These are phyloP conservation scores for Tinea pellionella DNA, from an alignment of 2,888 invertebrate species.

Conservation along the genomic window DNA sequence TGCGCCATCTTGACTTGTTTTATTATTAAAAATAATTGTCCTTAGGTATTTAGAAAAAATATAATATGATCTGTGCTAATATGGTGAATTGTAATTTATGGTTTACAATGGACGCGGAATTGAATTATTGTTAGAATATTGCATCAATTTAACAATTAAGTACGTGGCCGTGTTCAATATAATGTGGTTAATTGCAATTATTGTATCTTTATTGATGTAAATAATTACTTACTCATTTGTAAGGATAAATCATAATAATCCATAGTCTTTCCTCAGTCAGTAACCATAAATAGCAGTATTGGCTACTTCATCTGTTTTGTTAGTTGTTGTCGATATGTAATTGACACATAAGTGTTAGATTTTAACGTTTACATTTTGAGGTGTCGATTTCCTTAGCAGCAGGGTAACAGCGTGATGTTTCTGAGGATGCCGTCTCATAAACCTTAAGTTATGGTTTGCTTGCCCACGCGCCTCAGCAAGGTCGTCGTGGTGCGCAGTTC, in stretches of 20 bases:
- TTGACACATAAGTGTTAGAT: constrained; percentile 7
- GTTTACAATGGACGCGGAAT: constrained; percentile 1
- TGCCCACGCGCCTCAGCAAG: constrained; percentile 51
- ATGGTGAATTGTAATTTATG: neutral
- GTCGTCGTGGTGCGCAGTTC: constrained; percentile 64
- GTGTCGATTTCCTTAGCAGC: constrained; percentile 10
- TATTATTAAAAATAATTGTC: neutral
- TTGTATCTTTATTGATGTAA: constrained; percentile 1
- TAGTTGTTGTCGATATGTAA: neutral
- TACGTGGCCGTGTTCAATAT: neutral
- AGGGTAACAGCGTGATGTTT: neutral
- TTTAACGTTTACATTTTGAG: neutral
- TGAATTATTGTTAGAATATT: neutral
- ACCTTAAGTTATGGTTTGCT: constrained; percentile 18
- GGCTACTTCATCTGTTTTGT: neutral
- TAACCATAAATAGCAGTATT: neutral
- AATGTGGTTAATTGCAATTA: constrained; percentile 1
- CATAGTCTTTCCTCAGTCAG: neutral
- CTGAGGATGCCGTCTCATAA: neutral
- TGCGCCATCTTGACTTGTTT: constrained; percentile 3
- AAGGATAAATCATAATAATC: neutral
- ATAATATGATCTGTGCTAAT: neutral
- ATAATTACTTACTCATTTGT: neutral
- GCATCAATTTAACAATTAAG: neutral
- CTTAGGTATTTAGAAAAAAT: neutral